Percentiles rank a stretch among this genome's conserved stretches.
phyloP scores from a whole-genome alignment of 2,888 invertebrate genomes.

The Drosophila mayaguana region DNA sequence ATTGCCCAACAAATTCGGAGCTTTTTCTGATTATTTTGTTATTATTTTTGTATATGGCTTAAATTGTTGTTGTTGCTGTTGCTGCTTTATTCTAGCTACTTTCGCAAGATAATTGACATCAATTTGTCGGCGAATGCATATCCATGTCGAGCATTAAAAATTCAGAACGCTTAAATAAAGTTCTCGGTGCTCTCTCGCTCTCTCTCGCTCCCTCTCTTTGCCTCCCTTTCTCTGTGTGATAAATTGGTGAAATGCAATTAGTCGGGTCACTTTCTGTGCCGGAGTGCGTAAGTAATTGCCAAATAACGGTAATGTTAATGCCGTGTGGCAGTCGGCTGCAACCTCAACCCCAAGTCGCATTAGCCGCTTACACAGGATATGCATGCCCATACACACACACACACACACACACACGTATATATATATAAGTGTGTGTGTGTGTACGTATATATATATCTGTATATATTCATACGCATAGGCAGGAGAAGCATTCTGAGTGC shows the following conservation, averaged over 20 bases:
- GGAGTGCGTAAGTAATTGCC: slow-evolving; percentile 43
- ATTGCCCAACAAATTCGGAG: slow-evolving; percentile 40
- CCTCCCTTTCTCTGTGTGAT: slow-evolving; percentile 29
- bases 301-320: slow-evolving; percentile 35
- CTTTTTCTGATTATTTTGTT: slow-evolving; percentile 55
- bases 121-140: slow-evolving; percentile 56
- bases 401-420: not conserved
- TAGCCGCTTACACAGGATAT: slow-evolving; percentile 39
- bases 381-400: not conserved
- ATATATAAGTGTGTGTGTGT: not conserved
- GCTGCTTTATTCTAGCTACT: slow-evolving; percentile 36
- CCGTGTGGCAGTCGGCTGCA: slow-evolving; percentile 8
- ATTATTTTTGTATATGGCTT: slow-evolving; percentile 36
- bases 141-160: slow-evolving; percentile 38
- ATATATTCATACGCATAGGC: slow-evolving; percentile 4
- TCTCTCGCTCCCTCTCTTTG: not conserved
- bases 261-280: slow-evolving; percentile 39
- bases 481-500: slow-evolving; percentile 28
- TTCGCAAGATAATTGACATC: slow-evolving; percentile 71
- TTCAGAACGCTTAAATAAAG: slow-evolving; percentile 3
- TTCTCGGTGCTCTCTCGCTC: not conserved
- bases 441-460: not conserved
- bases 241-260: slow-evolving; percentile 73
- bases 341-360: slow-evolving; percentile 23
- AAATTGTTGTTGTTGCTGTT: slow-evolving; percentile 4